phyloP scores from a whole-genome alignment of 2,797 vertebrate species.

The Lithobates pipiens region DNA sequence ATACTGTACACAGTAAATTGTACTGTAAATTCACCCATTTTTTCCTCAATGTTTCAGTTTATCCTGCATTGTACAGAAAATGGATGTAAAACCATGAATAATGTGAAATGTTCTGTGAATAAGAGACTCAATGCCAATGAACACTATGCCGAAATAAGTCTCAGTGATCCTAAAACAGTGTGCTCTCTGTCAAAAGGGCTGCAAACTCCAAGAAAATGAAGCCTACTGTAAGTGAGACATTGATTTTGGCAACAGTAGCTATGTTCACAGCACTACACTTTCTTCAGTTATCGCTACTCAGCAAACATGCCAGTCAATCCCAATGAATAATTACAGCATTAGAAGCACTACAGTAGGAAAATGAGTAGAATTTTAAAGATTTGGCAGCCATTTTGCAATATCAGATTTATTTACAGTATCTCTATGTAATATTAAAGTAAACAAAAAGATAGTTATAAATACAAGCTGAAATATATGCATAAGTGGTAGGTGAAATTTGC shows the following conservation, averaged over 20 bases:
- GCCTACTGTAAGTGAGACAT: slow-evolving; percentile 33
- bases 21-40: neutral
- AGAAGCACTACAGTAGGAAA: slow-evolving; percentile 18
- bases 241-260: slow-evolving; percentile 28
- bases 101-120: slow-evolving; percentile 19
- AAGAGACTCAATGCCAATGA: slow-evolving; percentile 11
- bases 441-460: neutral
- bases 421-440: neutral
- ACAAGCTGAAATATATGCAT: neutral
- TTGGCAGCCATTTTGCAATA: slow-evolving; percentile 1
- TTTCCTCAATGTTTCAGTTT: neutral
- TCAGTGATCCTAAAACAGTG: slow-evolving; percentile 25
- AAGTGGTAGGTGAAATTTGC: neutral
- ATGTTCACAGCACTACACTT: slow-evolving; percentile 39
- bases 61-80: neutral
- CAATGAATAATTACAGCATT: slow-evolving; percentile 37
- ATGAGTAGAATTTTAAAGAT: slow-evolving; percentile 23
- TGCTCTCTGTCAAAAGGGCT: slow-evolving; percentile 23
- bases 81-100: neutral
- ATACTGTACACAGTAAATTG: neutral
- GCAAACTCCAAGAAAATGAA: slow-evolving; percentile 21
- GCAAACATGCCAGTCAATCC: slow-evolving; percentile 14
- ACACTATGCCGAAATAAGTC: neutral
- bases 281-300: slow-evolving; percentile 30
- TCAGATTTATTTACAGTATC: neutral